Conservation (phyloP, 1,140 invertebrate genomes). For the Araneus ventricosus region DNA sequence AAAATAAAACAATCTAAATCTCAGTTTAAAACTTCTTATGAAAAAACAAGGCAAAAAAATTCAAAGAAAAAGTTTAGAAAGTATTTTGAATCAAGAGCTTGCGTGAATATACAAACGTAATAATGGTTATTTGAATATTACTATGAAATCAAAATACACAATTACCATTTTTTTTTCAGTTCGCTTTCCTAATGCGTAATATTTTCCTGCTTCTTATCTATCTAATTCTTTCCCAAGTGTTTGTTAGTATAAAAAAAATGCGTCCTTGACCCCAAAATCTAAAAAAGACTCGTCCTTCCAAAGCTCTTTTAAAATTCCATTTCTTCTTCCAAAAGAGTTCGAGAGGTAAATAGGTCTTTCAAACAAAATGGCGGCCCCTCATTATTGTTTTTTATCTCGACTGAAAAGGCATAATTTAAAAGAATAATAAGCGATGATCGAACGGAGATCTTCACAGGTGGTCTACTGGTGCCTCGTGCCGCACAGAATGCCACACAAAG, state of each 20-base stretch:
- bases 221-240: too few species aligned
- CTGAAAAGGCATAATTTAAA: conserved; percentile 14
- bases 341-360: not conserved
- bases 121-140: too few species aligned
- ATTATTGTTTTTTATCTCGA: not conserved
- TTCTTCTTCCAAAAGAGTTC: not conserved
- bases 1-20: too few species aligned
- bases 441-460: conserved; percentile 39
- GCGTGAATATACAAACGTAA: too few species aligned
- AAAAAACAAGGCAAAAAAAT: too few species aligned
- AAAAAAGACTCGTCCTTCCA: conserved; percentile 2
- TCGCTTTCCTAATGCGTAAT: too few species aligned
- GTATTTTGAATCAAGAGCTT: too few species aligned
- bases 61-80: too few species aligned
- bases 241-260: not conserved
- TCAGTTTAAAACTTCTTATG: too few species aligned
- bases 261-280: conserved; percentile 1
- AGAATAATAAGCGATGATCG: conserved; percentile 38
- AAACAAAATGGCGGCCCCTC: conserved; percentile 10
- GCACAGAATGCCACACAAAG: not conserved
- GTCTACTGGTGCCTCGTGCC: not conserved
- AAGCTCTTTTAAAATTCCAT: not conserved
- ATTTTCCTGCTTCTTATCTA: too few species aligned
- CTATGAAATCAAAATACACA: too few species aligned
- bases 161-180: too few species aligned